Evolutionary conservation across 2,113 vertebrate species (phyloP), one percentile per base, ranked within the genome.

Genomic region (Cryptomyrus ogoouensis): DNA sequence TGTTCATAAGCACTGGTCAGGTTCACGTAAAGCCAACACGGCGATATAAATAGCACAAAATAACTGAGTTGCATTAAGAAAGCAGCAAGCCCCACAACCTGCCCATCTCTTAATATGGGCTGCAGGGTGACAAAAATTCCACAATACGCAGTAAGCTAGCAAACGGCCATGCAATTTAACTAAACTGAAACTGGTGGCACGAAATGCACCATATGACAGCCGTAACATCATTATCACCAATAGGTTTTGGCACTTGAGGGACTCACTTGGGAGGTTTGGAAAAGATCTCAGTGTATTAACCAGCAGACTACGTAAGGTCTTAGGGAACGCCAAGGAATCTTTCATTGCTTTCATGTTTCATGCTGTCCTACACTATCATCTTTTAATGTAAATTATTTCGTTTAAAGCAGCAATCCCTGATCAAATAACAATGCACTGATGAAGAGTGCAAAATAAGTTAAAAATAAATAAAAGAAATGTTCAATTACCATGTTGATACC

Each of bases 161-260:
- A 27, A 27, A 27, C 2, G 6, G 58, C 58, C 58, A 9, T 3
- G 58, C 24, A 12, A 3, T 27, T 66, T 27, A 27, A 27, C 58
- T 10, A 66, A 10, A 27, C 24, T 3, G 58, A 27, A n/a, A 9
- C 21, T 3, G 56, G 56, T 62, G 56, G 56, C 7, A 2, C 8
- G 24, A 62, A 62, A 62, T 2, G 21, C 56, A n/a, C 56, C 56
- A 10, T 62, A 24, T 12, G 58, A 66, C n/a, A 10, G 58, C 58
- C 3, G 58, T 66, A 66, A 27, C 58, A 27, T 66, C 8, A 27
- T 66, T 27, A 66, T 27, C 58, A 94, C 93, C 95, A 96, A 96
- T 95, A 94, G 93, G 93, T 93, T 93, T 91, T 92, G 94, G 94
- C 94, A 94, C 94, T 87, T 91, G 87, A 94, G 93, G 94, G 93